Evolutionary conservation across 30 jellyfish, hydroid and myxozoan species (phyloP).

Genomic region (Nemopilema nomurai): DNA sequence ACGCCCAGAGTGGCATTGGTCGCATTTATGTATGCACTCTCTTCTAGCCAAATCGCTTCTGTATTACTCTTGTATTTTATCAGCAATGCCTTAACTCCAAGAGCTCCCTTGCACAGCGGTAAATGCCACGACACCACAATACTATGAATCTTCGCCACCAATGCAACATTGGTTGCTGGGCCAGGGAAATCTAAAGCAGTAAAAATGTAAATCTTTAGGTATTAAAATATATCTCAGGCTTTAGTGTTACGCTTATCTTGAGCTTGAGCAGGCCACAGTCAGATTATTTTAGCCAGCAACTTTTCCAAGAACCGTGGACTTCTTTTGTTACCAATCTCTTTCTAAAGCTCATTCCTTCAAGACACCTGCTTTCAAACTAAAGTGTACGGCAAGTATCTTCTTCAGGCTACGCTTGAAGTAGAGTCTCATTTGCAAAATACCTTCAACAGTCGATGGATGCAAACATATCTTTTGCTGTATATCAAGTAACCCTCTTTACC

Average conservation of each 20-base stretch:
- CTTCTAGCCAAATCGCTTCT: conserved; percentile 8
- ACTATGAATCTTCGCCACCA: not conserved
- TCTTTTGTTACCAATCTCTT: too few relatives aligned
- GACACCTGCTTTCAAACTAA: too few relatives aligned
- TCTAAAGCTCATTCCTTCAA: too few relatives aligned
- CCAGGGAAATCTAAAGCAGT: conserved; percentile 1
- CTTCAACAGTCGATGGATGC: too few relatives aligned
- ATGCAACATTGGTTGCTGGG: not conserved
- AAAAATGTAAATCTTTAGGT: not conserved
- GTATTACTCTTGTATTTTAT: conserved; percentile 11
- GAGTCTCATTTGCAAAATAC: too few relatives aligned
- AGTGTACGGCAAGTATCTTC: too few relatives aligned
- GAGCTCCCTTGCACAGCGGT: conserved; percentile 17
- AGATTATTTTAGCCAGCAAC: too few relatives aligned
- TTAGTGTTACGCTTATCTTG: too few relatives aligned
- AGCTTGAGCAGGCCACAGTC: not conserved
- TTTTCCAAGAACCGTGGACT: too few relatives aligned
- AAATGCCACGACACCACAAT: conserved; percentile 27
- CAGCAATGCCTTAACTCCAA: not conserved
- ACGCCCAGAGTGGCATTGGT: not conserved
- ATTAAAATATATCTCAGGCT: not conserved
- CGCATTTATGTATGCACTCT: not conserved
- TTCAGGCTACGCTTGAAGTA: too few relatives aligned
- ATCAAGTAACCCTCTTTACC: too few relatives aligned
- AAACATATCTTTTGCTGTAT: too few relatives aligned